Conservation (phyloP, 2,888 invertebrate species). For the Cephus spinipes region DNA sequence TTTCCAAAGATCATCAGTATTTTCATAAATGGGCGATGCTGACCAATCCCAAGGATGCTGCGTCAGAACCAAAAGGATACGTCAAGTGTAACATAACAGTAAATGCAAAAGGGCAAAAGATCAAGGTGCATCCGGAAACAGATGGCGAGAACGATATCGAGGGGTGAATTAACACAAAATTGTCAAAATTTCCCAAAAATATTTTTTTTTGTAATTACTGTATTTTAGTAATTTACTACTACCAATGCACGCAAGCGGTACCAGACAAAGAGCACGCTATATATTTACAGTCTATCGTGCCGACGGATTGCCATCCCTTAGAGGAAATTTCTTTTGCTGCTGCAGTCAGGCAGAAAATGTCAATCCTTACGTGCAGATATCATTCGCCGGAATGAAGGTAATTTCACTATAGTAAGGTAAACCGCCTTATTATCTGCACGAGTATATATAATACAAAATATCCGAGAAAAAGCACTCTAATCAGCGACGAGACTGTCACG, state of each 20-base stretch:
- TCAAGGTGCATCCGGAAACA: slow-evolving; percentile 69
- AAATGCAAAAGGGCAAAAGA: slow-evolving; percentile 76
- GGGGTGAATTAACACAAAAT: slow-evolving; percentile 67
- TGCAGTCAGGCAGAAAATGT: slow-evolving; percentile 50
- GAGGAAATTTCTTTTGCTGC: slow-evolving; percentile 35
- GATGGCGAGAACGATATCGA: slow-evolving; percentile 79
- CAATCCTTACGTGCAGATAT: slow-evolving; percentile 70
- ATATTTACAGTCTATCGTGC: slow-evolving; percentile 70
- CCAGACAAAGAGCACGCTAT: slow-evolving; percentile 69
- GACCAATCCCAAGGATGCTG: slow-evolving; percentile 73
- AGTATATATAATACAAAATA: neutral
- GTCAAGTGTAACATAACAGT: slow-evolving; percentile 85
- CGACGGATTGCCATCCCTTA: slow-evolving; percentile 68
- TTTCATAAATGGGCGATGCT: slow-evolving; percentile 90
- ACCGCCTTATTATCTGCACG: neutral
- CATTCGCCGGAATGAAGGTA: slow-evolving; percentile 75
- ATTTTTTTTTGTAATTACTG: slow-evolving; percentile 21
- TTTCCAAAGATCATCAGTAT: slow-evolving; percentile 77
- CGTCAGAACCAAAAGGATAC: slow-evolving; percentile 76
- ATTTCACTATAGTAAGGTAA: slow-evolving; percentile 7
- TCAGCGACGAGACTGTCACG: neutral
- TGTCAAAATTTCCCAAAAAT: neutral
- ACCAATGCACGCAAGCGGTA: slow-evolving; percentile 71
- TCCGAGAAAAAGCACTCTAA: neutral
- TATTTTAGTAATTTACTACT: slow-evolving; percentile 75